Percentiles rank a stretch among this genome's conserved stretches.
Evolutionary conservation across 2,113 vertebrate genomes (phyloP).

Genomic region (Rhinichthys klamathensis): DNA sequence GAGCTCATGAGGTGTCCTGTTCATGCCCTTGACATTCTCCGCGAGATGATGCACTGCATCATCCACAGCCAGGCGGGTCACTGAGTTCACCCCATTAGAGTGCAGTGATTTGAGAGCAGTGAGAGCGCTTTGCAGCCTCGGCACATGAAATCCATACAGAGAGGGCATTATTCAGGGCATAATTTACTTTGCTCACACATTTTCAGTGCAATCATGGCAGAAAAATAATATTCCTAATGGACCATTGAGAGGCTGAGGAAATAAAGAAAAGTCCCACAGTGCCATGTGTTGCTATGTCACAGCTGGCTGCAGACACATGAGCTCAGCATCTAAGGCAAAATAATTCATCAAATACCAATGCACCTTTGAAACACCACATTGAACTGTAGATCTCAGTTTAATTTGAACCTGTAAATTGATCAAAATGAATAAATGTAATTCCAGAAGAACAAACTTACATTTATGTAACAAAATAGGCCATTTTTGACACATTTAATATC

Average conservation of each 20-base stretch:
- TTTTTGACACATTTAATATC: background rate
- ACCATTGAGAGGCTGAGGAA: conserved; percentile 9
- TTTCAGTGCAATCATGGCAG: conserved; percentile 38
- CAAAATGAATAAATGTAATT: background rate
- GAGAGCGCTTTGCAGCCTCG: conserved; percentile 2
- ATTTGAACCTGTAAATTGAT: background rate
- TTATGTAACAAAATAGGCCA: background rate
- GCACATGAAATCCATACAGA: conserved; percentile 49
- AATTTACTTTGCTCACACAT: conserved; percentile 52
- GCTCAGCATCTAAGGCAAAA: conserved; percentile 2
- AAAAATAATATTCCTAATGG: conserved; percentile 47
- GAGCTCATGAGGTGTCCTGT: conserved; percentile 4
- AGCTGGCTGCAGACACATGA: background rate
- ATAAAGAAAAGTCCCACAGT: conserved; percentile 12
- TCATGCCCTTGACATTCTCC: conserved; percentile 32
- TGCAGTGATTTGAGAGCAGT: conserved; percentile 37
- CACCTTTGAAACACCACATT: conserved; percentile 1
- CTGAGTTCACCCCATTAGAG: conserved; percentile 51
- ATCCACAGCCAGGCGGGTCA: conserved; percentile 33
- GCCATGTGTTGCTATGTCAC: background rate
- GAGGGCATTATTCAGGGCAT: conserved; percentile 45
- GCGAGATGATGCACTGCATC: conserved; percentile 24
- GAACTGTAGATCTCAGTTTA: background rate
- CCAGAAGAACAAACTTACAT: background rate
- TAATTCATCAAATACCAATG: conserved; percentile 7